A percentile compares a stretch with the other conserved stretches of the same genome.
phyloP scores from a whole-genome alignment of 2,797 vertebrate species.

The Pteropus rufus region DNA sequence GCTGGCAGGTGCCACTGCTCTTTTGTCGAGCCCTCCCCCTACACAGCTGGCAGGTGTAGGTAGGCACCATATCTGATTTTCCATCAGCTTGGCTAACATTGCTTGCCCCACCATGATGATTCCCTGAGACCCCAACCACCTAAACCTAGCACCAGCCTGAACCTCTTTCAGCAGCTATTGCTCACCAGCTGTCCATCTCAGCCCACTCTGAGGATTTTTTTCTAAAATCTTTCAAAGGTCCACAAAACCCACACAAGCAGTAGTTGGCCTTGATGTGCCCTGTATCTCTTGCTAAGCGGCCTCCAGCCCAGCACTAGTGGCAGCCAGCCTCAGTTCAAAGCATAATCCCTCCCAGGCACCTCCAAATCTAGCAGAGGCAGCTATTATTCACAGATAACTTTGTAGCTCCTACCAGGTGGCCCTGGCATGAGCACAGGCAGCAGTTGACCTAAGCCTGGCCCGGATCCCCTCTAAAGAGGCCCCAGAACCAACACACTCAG shows the following conservation, averaged over 20 bases:
- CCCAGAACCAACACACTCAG: neutral
- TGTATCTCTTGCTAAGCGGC: neutral
- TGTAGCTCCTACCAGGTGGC: neutral
- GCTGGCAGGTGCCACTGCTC: neutral
- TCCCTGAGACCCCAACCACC: neutral
- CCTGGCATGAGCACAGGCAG: neutral
- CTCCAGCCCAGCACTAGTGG: neutral
- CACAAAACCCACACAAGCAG: neutral
- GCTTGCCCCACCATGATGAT: neutral
- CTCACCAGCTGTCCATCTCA: neutral
- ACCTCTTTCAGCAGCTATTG: neutral
- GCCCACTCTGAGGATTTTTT: neutral
- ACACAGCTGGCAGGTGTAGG: neutral
- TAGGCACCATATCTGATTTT: neutral
- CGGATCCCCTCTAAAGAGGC: neutral
- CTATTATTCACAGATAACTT: neutral
- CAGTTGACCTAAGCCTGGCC: neutral
- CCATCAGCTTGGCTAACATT: neutral
- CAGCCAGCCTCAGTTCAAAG: neutral
- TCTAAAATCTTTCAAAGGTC: neutral
- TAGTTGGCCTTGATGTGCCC: neutral
- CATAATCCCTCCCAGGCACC: neutral
- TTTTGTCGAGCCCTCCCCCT: neutral
- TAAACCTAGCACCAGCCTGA: neutral
- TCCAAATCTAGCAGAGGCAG: neutral